Evolutionary conservation across 2,113 vertebrate species (phyloP), one percentile per base, ranked within the genome.

Genomic region (Mugil cephalus): DNA sequence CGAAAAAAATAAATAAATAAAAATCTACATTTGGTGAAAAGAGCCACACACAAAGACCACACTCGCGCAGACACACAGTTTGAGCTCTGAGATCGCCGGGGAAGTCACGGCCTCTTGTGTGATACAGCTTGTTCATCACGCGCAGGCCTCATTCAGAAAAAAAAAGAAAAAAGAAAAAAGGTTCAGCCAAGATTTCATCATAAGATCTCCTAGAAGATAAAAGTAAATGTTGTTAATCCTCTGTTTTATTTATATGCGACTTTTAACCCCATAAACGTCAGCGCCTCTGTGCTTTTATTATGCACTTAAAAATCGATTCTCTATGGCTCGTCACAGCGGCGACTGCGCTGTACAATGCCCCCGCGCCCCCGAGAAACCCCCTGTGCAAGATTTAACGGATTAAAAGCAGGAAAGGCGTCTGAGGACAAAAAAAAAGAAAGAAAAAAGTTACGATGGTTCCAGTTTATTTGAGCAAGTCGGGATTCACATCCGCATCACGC

Each of bases 391-490:
- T n/a, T 42, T 9, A 42, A 15, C 12, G 42, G 15, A 43, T 43
- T 30, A 30, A 30, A 13, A 14, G 13, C 6, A 43, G 42, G 38
- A 40, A 30, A 30, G 3, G 24, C 24, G 24, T 3, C 38, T 10
- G 9, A 40, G 2, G 51, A 47, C 66, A 51, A 13, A n/a, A 47
- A 55, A 72, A 61, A 18, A 24, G 51, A 6, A 18, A 14, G 1
- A 13, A 2, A 52, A 35, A 61, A 15, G 10, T 24, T 15, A 10
- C 0, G 36, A 38, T 15, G 17, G 56, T 42, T 65, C 38, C n/a
- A 36, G 4, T 85, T 82, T 86, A 79, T 83, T 82, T 45, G 12
- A 77, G 21, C 18, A 69, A 42, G 18, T 64, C 55, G 35, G 6
- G 15, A 51, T 34, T 74, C 43, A 30, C 21, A 55, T 77, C 50